Evolutionary conservation across 2,888 invertebrate genomes (phyloP).

Genomic region (Torymus texanus): DNA sequence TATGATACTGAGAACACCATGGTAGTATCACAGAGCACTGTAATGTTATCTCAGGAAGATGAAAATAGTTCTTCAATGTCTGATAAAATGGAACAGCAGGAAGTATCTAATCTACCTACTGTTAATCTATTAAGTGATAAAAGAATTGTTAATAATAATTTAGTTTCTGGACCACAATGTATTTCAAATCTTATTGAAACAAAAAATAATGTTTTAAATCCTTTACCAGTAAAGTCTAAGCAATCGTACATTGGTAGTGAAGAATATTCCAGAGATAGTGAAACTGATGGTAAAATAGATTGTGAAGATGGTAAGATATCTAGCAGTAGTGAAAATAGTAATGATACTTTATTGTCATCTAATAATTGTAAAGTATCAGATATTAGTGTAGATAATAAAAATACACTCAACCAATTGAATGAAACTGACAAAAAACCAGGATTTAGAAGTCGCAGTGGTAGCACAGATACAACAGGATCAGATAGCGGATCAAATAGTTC

Average conservation of each 20-base stretch:
- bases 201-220: constrained; percentile 29
- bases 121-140: constrained; percentile 38
- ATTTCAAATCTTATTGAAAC: constrained; percentile 20
- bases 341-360: constrained; percentile 75
- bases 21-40: constrained; percentile 14
- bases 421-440: constrained; percentile 69
- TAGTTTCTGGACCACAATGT: constrained; percentile 35
- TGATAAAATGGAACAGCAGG: constrained; percentile 65
- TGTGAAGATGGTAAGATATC: constrained; percentile 70
- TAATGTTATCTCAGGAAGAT: constrained; percentile 61
- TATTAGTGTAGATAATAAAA: constrained; percentile 60
- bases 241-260: constrained; percentile 55
- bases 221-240: constrained; percentile 38
- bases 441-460: constrained; percentile 71
- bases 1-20: constrained; percentile 40
- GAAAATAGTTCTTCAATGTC: constrained; percentile 64
- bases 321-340: constrained; percentile 77
- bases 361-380: constrained; percentile 67
- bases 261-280: constrained; percentile 67
- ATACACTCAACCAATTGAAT: constrained; percentile 54
- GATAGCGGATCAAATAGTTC: constrained; percentile 74
- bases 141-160: constrained; percentile 49
- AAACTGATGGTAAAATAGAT: constrained; percentile 67
- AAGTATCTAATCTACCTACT: constrained; percentile 58
- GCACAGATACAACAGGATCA: constrained; percentile 73